These are phyloP conservation scores for Drosophila paracracens DNA, from an alignment of 2,888 invertebrate species.

Conservation along the genomic window DNA sequence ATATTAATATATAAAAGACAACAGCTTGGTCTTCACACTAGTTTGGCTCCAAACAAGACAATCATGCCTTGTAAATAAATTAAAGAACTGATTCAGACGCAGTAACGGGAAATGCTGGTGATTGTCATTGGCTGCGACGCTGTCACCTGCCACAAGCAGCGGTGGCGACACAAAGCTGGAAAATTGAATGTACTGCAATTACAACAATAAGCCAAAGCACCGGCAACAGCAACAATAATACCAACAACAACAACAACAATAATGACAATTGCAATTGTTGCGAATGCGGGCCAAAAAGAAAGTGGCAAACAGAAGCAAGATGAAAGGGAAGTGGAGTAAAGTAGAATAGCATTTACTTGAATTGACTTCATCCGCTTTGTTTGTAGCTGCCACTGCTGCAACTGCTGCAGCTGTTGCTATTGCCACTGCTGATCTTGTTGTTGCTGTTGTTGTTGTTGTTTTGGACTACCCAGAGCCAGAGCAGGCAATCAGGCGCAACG, in stretches of 20 bases:
- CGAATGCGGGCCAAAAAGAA: conserved; percentile 23
- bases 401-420: conserved; percentile 3
- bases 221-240: conserved; percentile 36
- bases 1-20: not conserved
- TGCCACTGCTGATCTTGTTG: conserved; percentile 14
- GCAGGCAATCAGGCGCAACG: conserved; percentile 73
- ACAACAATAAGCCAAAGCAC: conserved; percentile 55
- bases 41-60: not conserved
- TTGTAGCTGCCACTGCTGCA: conserved; percentile 39
- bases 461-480: conserved; percentile 19
- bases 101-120: conserved; percentile 46
- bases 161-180: conserved; percentile 29
- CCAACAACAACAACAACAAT: conserved; percentile 32
- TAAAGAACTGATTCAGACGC: conserved; percentile 12
- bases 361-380: conserved; percentile 78
- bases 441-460: conserved; percentile 20
- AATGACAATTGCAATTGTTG: conserved; percentile 63
- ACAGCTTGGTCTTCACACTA: not conserved
- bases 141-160: conserved; percentile 61
- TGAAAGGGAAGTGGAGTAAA: conserved; percentile 56
- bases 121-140: conserved; percentile 54
- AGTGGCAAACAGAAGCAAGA: conserved; percentile 24
- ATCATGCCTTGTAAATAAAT: conserved; percentile 37
- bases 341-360: conserved; percentile 71
- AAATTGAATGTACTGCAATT: conserved; percentile 58